Evolutionary conservation across 2,113 vertebrate species (phyloP).

Genomic region (Jacana jacana): DNA sequence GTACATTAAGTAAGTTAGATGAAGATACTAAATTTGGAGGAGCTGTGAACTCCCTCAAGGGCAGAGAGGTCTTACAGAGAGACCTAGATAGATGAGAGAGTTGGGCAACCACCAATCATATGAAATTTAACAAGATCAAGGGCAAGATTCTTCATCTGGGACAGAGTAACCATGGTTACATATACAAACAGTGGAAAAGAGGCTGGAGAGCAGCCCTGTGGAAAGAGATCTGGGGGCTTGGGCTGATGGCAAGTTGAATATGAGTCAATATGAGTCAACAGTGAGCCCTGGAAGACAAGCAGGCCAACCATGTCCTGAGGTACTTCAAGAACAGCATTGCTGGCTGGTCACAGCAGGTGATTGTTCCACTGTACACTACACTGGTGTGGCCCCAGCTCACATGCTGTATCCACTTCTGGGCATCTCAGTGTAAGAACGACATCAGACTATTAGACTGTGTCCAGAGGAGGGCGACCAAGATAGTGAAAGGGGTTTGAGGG

Average conservation of each 20-base stretch:
- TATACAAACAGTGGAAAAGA: fast-evolving
- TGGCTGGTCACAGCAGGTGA: fast-evolving
- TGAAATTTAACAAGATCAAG: background rate
- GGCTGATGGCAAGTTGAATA: background rate
- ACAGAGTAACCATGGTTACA: background rate
- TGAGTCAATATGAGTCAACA: background rate
- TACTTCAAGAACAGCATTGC: fast-evolving
- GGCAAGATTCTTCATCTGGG: background rate
- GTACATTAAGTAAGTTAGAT: background rate
- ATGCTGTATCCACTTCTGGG: background rate
- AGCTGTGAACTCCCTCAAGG: background rate
- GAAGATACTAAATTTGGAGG: background rate
- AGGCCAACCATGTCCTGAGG: fast-evolving
- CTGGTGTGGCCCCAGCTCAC: background rate
- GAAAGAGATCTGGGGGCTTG: background rate
- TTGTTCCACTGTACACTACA: too few relatives aligned
- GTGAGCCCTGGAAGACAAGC: background rate
- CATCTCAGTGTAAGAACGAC: background rate
- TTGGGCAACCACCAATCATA: background rate
- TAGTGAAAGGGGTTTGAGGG: background rate
- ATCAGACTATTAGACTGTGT: background rate
- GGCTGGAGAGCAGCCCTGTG: background rate
- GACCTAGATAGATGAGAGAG: background rate
- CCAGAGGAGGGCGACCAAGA: background rate
- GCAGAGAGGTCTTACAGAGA: background rate